A percentile compares a stretch with the other conserved stretches of the same genome.
phyloP scores from a whole-genome alignment of 2,888 invertebrate genomes.

The Watsonalla binaria region DNA sequence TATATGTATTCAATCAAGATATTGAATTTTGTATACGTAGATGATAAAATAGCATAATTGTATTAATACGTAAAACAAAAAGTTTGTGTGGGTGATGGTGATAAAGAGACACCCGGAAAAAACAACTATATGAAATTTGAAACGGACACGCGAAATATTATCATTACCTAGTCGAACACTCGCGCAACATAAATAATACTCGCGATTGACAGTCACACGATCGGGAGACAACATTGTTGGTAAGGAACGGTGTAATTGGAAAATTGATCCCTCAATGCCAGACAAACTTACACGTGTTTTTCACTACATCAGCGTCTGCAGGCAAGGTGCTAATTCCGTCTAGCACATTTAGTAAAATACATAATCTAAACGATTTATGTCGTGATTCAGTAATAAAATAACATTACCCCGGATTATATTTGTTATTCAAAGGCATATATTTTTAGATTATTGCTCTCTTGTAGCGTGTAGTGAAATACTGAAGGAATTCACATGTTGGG shows the following conservation, averaged over 20 bases:
- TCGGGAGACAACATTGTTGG: not conserved
- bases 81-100: no score
- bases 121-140: no score
- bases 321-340: not conserved
- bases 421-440: slow-evolving; percentile 19
- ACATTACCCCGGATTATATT: not conserved
- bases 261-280: not conserved
- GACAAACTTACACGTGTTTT: not conserved
- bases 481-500: slow-evolving; percentile 7
- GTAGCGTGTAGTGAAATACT: slow-evolving; percentile 18
- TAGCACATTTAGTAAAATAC: not conserved
- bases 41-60: no score
- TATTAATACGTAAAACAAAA: no score
- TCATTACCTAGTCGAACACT: not conserved
- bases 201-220: not conserved
- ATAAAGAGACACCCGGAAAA: no score
- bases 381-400: not conserved
- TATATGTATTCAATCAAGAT: no score
- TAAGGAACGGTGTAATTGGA: not conserved
- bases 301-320: not conserved
- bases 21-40: no score
- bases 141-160: not conserved
- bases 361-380: not conserved
- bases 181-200: not conserved
- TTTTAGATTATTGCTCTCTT: slow-evolving; percentile 23